Evolutionary conservation across 2,113 vertebrate genomes (phyloP).

Genomic region (Platichthys stellatus): DNA sequence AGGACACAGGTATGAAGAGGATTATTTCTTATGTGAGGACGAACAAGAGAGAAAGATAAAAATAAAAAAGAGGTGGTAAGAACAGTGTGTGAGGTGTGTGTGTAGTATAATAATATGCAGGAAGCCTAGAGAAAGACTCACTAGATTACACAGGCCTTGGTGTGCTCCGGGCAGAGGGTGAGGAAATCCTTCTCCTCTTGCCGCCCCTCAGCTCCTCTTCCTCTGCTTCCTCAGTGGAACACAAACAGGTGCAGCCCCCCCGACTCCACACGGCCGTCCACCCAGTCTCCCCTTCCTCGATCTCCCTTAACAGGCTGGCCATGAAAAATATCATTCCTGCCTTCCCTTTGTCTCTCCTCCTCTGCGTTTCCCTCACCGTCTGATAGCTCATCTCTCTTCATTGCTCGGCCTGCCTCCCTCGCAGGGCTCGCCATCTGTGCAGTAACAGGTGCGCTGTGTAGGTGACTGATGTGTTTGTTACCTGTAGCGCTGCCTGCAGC

Average conservation of each 20-base stretch:
- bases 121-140: slow-evolving; percentile 8
- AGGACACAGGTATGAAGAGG: slow-evolving; percentile 51
- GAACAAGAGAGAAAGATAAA: slow-evolving; percentile 7
- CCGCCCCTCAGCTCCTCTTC: not conserved
- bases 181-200: slow-evolving; percentile 18
- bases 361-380: slow-evolving; percentile 42
- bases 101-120: slow-evolving; percentile 24
- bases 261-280: slow-evolving; percentile 15
- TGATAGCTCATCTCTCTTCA: slow-evolving; percentile 77
- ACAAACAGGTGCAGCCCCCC: slow-evolving; percentile 50
- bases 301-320: slow-evolving; percentile 52
- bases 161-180: slow-evolving; percentile 44
- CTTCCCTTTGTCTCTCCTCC: slow-evolving; percentile 47
- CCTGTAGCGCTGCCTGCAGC: slow-evolving; percentile 74
- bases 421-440: slow-evolving; percentile 73
- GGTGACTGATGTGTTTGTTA: slow-evolving; percentile 79
- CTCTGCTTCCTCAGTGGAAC: slow-evolving; percentile 8
- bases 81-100: slow-evolving; percentile 13
- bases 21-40: slow-evolving; percentile 25
- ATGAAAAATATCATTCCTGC: slow-evolving; percentile 53
- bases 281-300: slow-evolving; percentile 11
- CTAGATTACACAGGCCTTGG: slow-evolving; percentile 35
- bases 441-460: slow-evolving; percentile 74
- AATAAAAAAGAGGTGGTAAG: not conserved
- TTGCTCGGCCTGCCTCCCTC: slow-evolving; percentile 65